Conservation (phyloP, 2,797 vertebrate species). For the Allobates femoralis region DNA sequence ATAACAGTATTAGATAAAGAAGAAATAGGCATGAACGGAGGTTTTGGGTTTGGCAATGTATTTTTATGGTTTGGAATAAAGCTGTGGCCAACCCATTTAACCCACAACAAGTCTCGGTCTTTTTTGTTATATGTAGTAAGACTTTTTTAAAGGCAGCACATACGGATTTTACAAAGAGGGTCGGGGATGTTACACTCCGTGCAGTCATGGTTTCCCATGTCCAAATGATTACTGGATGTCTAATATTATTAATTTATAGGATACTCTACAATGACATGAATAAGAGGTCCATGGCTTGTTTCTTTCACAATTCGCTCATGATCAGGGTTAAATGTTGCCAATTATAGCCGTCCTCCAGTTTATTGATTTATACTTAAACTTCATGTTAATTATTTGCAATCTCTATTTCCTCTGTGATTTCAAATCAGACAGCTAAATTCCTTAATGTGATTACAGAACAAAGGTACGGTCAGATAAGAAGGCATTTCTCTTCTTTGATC, state of each 20-base stretch:
- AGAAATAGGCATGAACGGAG: too few species aligned
- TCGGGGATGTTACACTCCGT: too few species aligned
- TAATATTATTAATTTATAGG: not conserved
- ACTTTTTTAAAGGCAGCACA: too few species aligned
- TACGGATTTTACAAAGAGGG: too few species aligned
- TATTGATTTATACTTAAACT: constrained; percentile 14
- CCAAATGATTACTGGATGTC: not conserved
- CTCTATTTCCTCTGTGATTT: constrained; percentile 4
- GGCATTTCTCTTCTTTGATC: not conserved
- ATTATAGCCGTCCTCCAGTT: not conserved
- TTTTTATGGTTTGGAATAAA: too few species aligned
- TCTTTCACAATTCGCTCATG: not conserved
- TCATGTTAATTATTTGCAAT: constrained; percentile 14
- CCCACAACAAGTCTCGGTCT: too few species aligned
- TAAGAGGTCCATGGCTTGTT: not conserved
- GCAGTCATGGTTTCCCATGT: not conserved
- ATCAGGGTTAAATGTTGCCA: not conserved
- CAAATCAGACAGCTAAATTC: not conserved
- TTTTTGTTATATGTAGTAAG: too few species aligned
- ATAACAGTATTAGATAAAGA: too few species aligned
- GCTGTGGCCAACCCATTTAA: too few species aligned
- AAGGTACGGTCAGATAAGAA: not conserved
- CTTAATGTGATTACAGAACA: constrained; percentile 14
- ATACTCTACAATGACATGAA: not conserved
- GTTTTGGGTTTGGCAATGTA: too few species aligned